Base-by-base conservation (phyloP, 2,888 invertebrate genomes). In the Callyntrura sp. region DNA sequence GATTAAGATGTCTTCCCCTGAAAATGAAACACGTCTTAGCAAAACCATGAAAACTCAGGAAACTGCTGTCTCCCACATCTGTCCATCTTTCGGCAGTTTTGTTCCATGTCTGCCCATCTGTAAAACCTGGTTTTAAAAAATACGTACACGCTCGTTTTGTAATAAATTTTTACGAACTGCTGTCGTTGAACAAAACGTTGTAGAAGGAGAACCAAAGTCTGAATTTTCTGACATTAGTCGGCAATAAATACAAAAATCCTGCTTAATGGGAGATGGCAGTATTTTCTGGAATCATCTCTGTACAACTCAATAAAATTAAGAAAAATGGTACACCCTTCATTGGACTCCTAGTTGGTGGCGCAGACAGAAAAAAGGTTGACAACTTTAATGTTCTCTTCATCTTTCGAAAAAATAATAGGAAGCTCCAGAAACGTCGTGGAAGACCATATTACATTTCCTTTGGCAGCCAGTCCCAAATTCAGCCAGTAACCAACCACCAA, bases 241-340 rank as follows among this genome's bases (percentile, higher is more conserved):
- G 79, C 60, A 79, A 55, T 76, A 76, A 76, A 76, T 76, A 43
- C n/a, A 78, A 14, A 48, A n/a, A n/a, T n/a, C n/a, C 17, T 25
- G 35, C 14, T 14, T 35, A 70, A 70, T 70, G 73, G 45, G 73
- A 48, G 48, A 76, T 76, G 8, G 55, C n/a, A n/a, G 35, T 60
- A 20, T 57, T n/a, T n/a, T n/a, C n/a, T n/a, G n/a, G n/a, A n/a
- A n/a, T n/a, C n/a, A n/a, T 48, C 23, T 60, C 62, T 82, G 20
- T 14, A 45, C 57, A 78, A 28, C 78, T 85, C 85, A 85, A 85
- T 85, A 85, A 85, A 85, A 85, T 78, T 62, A 35, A 60, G 60
- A 70, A 76, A 85, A 85, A 62, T 85, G 78, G 65, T 78, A 23
- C 85, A 85, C 85, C 76, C 85, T 85, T 76, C 78, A 85, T 78